Percentiles rank a stretch among this genome's conserved stretches.
These are phyloP conservation scores for Panulirus ornatus DNA, from an alignment of 1,140 invertebrate genomes.

Conservation along the genomic window DNA sequence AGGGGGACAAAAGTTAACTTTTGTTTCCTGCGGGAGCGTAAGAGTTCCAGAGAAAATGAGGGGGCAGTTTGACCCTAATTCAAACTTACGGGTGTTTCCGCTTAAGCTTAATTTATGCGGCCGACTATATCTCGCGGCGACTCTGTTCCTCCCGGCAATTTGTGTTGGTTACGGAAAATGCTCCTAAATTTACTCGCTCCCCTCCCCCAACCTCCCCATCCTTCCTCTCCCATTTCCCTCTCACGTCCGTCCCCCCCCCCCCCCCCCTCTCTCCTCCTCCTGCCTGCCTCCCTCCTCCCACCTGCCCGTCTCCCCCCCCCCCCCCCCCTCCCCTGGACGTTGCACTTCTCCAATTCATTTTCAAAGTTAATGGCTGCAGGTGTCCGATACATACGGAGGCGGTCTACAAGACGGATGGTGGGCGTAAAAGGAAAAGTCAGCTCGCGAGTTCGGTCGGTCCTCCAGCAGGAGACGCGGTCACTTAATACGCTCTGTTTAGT, in stretches of 20 bases:
- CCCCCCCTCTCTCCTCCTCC: not conserved
- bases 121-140: not conserved
- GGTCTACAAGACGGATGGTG: no score
- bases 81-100: conserved; percentile 3
- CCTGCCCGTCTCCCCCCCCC: not conserved
- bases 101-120: conserved; percentile 16
- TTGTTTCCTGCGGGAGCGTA: no score
- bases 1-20: no score
- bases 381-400: no score
- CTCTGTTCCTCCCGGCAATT: not conserved
- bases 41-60: not conserved
- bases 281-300: not conserved
- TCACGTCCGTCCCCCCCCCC: not conserved
- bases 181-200: not conserved
- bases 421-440: no score
- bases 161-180: not conserved
- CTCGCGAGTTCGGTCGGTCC: no score
- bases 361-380: no score
- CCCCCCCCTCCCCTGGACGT: not conserved
- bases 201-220: not conserved
- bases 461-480: no score
- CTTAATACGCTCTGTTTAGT: no score
- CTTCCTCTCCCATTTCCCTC: not conserved
- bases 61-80: not conserved
- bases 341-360: not conserved